These are phyloP conservation scores for Plectropomus leopardus DNA, from an alignment of 2,113 vertebrate species.

Conservation along the genomic window DNA sequence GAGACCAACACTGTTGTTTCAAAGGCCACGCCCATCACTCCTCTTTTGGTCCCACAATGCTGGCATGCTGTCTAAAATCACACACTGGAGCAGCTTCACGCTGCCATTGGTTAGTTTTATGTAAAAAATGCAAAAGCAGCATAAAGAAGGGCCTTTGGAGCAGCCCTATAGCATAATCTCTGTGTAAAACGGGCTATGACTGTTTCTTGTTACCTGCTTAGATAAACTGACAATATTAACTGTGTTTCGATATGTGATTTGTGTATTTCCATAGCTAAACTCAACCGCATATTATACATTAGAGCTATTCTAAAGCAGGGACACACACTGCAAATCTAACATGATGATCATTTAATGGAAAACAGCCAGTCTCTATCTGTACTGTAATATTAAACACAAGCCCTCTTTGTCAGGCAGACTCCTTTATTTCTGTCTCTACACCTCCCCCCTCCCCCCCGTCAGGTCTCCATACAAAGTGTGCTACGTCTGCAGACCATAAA, in stretches of 20 bases:
- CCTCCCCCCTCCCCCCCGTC: constrained; percentile 11
- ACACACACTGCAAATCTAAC: not conserved
- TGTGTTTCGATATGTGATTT: not conserved
- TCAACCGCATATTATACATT: not conserved
- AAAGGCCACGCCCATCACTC: too few species aligned
- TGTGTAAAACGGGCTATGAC: not conserved
- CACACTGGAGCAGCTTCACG: too few species aligned
- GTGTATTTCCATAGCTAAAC: not conserved
- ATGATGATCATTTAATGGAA: not conserved
- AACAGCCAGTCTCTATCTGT: constrained; percentile 1
- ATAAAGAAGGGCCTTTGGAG: too few species aligned
- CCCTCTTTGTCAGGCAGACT: constrained; percentile 54
- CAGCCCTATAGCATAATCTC: too few species aligned
- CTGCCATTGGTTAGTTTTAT: too few species aligned
- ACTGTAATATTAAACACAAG: constrained; percentile 32
- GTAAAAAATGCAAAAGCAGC: too few species aligned
- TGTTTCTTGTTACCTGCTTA: not conserved
- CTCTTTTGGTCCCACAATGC: too few species aligned
- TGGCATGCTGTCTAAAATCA: too few species aligned
- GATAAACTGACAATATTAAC: not conserved
- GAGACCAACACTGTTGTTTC: too few species aligned
- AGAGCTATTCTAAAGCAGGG: not conserved
- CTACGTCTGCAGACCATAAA: constrained; percentile 73
- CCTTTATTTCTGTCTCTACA: constrained; percentile 54
- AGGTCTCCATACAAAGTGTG: constrained; percentile 58